Evolutionary conservation across 2,888 invertebrate species (phyloP).

Genomic region (Eupelmus urozonus): DNA sequence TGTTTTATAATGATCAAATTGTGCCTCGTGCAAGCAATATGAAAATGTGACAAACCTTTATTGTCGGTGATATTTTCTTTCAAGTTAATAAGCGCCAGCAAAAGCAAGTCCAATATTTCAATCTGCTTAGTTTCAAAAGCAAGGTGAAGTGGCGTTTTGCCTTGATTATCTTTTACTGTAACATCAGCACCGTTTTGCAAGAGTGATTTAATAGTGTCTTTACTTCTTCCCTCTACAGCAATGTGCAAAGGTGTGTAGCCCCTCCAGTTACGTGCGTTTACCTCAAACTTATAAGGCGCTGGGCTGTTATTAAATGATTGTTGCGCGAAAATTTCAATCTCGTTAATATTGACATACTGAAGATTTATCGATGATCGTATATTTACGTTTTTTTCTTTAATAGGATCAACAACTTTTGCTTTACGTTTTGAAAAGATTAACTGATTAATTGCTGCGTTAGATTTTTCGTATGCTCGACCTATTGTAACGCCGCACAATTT

Average conservation of each 20-base stretch:
- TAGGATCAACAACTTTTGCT: too few species aligned
- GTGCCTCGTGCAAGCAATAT: conserved; percentile 23
- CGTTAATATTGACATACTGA: too few species aligned
- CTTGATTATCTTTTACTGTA: conserved; percentile 11
- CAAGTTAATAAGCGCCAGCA: neutral
- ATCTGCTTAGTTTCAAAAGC: conserved; percentile 31
- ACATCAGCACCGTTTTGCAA: conserved; percentile 19
- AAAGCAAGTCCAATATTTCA: conserved; percentile 11
- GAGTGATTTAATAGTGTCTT: neutral
- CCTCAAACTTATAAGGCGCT: too few species aligned
- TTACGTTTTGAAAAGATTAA: neutral
- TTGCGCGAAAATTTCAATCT: too few species aligned
- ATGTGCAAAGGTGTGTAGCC: conserved; percentile 37
- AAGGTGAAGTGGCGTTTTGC: conserved; percentile 41
- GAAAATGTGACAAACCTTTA: conserved; percentile 25
- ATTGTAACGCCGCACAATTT: too few species aligned
- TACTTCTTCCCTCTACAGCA: conserved; percentile 26
- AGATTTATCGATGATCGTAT: too few species aligned
- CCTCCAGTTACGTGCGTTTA: neutral
- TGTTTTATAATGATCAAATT: neutral
- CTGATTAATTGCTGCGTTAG: too few species aligned
- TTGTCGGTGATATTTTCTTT: neutral
- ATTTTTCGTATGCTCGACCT: too few species aligned
- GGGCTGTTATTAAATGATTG: too few species aligned
- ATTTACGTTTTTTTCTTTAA: too few species aligned